Percentiles rank a stretch among this genome's conserved stretches.
These are phyloP conservation scores for Typhlichthys subterraneus DNA, from an alignment of 2,797 vertebrate species.

Conservation along the genomic window DNA sequence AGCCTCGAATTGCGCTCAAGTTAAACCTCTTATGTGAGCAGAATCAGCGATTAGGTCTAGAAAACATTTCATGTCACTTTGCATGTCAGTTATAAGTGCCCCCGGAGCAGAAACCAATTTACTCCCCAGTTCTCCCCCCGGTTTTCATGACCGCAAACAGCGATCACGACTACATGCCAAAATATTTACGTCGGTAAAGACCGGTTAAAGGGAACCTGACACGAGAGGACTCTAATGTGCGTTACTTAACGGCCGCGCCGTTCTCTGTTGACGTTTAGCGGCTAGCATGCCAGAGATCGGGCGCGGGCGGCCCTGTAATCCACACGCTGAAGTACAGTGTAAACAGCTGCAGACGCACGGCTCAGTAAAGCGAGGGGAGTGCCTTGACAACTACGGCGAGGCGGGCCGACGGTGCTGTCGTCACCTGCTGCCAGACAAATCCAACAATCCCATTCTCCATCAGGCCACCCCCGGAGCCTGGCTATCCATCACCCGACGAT, in stretches of 20 bases:
- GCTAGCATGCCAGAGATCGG: constrained; percentile 9
- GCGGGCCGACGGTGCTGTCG: constrained; percentile 11
- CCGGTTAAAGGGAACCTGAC: constrained; percentile 23
- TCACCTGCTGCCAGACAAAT: constrained; percentile 45
- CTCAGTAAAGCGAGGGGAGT: constrained; percentile 15
- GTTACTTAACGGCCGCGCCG: constrained; percentile 1
- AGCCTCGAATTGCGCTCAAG: too few relatives aligned
- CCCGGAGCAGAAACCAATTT: too few relatives aligned
- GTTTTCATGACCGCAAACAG: not conserved
- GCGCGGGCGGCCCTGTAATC: constrained; percentile 7
- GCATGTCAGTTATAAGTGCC: too few relatives aligned
- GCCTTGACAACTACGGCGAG: constrained; percentile 9
- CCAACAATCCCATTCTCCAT: constrained; percentile 46
- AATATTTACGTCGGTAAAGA: not conserved
- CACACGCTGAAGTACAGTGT: constrained; percentile 24
- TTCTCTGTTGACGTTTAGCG: constrained; percentile 16
- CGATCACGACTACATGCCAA: not conserved
- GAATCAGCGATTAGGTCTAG: too few relatives aligned
- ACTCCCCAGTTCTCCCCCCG: not conserved
- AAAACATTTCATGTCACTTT: too few relatives aligned
- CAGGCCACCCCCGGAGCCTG: constrained; percentile 38
- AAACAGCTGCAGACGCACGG: constrained; percentile 36
- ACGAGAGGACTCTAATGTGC: constrained; percentile 1
- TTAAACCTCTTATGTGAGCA: too few relatives aligned
- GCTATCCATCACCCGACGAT: constrained; percentile 44